Conservation (phyloP, 2,113 vertebrate genomes). For the Pangasianodon hypophthalmus region DNA sequence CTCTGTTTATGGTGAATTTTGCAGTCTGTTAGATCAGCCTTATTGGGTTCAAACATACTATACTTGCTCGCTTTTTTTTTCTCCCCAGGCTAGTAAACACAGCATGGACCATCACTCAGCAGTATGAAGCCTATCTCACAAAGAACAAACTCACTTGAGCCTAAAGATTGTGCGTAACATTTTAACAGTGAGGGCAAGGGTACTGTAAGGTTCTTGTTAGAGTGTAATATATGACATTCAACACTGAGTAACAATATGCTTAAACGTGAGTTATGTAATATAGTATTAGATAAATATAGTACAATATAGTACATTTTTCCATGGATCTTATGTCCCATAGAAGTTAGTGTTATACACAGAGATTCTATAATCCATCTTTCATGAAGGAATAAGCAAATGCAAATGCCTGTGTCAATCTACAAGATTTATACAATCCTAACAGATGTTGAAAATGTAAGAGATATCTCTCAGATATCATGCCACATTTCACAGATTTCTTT, state of each 20-base stretch:
- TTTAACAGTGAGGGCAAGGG: neutral
- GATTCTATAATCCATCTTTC: neutral
- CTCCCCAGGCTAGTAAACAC: constrained; percentile 32
- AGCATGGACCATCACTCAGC: constrained; percentile 31
- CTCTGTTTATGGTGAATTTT: constrained; percentile 48
- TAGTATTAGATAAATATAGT: neutral
- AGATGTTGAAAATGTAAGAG: neutral
- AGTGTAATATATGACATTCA: neutral
- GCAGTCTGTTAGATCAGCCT: constrained; percentile 34
- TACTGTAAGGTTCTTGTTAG: neutral
- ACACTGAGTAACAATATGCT: neutral
- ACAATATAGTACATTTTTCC: neutral
- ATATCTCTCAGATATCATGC: neutral
- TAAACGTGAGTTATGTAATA: neutral
- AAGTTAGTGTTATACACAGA: neutral
- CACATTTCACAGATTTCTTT: neutral
- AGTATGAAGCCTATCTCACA: constrained; percentile 21
- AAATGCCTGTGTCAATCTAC: neutral
- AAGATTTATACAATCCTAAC: neutral
- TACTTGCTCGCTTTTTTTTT: constrained; percentile 2
- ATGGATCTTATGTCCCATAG: neutral
- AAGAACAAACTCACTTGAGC: constrained; percentile 23
- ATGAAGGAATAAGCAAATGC: neutral
- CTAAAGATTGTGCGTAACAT: neutral
- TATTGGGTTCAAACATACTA: constrained; percentile 34